phyloP scores from a whole-genome alignment of 2,888 invertebrate species.

The Pyrochroa serraticornis region DNA sequence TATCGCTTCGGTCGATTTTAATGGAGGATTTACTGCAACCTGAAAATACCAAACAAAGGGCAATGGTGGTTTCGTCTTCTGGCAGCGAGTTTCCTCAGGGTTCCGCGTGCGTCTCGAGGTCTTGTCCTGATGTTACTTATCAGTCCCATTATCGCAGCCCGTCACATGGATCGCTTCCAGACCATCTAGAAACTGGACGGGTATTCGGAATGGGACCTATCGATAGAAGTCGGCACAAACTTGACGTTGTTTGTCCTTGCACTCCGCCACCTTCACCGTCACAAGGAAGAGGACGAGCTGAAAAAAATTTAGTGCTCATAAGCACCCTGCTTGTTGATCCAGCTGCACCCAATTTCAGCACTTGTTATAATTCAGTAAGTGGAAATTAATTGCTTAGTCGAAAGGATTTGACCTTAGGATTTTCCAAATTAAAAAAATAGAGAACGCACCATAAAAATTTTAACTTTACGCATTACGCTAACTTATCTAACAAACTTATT shows the following conservation, averaged over 20 bases:
- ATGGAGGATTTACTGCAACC: constrained; percentile 90
- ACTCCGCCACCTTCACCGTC: constrained; percentile 73
- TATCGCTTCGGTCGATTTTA: constrained; percentile 81
- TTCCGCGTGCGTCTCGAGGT: constrained; percentile 72
- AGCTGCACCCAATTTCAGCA: constrained; percentile 67
- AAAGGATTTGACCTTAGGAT: too few relatives aligned
- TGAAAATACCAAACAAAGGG: constrained; percentile 78
- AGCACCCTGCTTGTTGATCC: constrained; percentile 73
- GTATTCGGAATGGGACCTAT: constrained; percentile 56
- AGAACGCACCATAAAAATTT: too few relatives aligned
- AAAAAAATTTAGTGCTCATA: constrained; percentile 76
- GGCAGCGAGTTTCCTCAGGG: constrained; percentile 52
- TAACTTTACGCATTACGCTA: too few relatives aligned
- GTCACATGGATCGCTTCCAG: constrained; percentile 63
- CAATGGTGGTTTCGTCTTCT: constrained; percentile 73
- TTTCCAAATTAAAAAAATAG: too few relatives aligned
- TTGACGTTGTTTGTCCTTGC: constrained; percentile 15
- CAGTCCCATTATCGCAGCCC: constrained; percentile 41
- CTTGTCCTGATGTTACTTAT: constrained; percentile 76
- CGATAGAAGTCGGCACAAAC: constrained; percentile 6
- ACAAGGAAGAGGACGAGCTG: constrained; percentile 53
- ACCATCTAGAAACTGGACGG: constrained; percentile 63
- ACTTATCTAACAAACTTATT: too few relatives aligned
- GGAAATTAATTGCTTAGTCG: not conserved
- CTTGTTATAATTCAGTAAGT: constrained; percentile 66